Base-by-base conservation (phyloP, 2,888 invertebrate genomes). In the Shargacucullia verbasci region DNA sequence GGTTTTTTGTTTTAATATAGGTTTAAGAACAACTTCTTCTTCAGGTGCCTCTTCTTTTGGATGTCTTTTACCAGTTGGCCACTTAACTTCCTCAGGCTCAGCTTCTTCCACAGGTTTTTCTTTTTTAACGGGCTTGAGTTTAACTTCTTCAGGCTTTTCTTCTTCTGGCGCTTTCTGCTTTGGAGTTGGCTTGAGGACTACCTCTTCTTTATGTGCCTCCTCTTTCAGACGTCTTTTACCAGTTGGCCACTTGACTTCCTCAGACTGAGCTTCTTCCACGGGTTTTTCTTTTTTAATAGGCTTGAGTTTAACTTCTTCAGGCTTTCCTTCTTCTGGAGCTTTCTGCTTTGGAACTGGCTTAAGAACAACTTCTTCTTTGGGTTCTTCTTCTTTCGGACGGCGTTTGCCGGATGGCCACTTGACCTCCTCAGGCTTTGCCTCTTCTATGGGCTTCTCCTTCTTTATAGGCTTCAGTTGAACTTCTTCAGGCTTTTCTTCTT, bases 21-120 rank as follows among this genome's bases (percentile, higher is more conserved):
- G 94, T 59, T 95, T 95, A 0, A 95, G 81, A 31, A 82, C 80
- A 0, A 94, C 88, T 70, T 92, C 90, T 78, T 94, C 94, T 45
- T 86, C 86, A 78, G 74, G 84, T 78, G 56, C 84, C 80, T 91
- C 85, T 55, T 86, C 86, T 10, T 84, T 74, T 37, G 87, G 87
- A 3, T 80, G 80, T 44, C 82, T 85, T 55, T 81, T 85, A 1
- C 89, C 89, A 11, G 73, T 79, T 39, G 75, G 87, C 86, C 20
- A 35, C 35, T 46, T 46, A 2, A 14, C 7, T 7, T 33, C 44
- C 31, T 44, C 41, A 6, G 41, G 41, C 29, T 41, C 10, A 14
- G n/a, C 15, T 33, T 44, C 44, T 33, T 33, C 44, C 1, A 44
- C n/a, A 11, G 14, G 44, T n/a, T 44, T 33, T 7, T 15, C 15